A percentile compares a stretch with the other conserved stretches of the same genome.
Conservation (phyloP, 2,888 invertebrate species). For the Drosophila phalerata region DNA sequence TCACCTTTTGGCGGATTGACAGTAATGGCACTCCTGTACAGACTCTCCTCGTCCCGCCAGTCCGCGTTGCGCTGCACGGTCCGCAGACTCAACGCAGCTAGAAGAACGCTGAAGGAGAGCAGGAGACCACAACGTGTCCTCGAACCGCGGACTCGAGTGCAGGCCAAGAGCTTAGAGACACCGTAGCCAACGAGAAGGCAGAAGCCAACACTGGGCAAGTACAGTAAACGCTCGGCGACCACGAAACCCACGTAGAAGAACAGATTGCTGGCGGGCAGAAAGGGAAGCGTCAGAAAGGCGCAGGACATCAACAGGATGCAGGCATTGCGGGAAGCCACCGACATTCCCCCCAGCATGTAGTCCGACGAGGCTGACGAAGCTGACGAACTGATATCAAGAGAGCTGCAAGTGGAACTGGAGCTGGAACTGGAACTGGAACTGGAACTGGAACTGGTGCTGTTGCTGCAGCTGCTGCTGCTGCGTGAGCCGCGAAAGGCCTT, state of each 20-base stretch:
- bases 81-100: constrained; percentile 90
- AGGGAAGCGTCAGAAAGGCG: constrained; percentile 94
- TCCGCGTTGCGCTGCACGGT: constrained; percentile 94
- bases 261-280: constrained; percentile 97
- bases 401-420: constrained; percentile 71
- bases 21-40: constrained; percentile 95
- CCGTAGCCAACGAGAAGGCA: constrained; percentile 95
- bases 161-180: constrained; percentile 86
- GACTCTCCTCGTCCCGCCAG: constrained; percentile 96
- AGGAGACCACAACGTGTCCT: constrained; percentile 76
- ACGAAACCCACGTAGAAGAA: constrained; percentile 99
- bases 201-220: constrained; percentile 98
- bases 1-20: constrained; percentile 99
- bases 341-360: constrained; percentile 55
- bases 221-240: constrained; percentile 97
- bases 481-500: constrained; percentile 82
- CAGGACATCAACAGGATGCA: constrained; percentile 87
- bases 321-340: constrained; percentile 64
- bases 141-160: constrained; percentile 80
- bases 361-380: neutral
- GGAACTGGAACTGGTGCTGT: constrained; percentile 75
- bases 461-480: constrained; percentile 85
- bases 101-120: constrained; percentile 86
- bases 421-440: constrained; percentile 50
- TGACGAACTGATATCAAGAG: constrained; percentile 48